Evolutionary conservation across 2,797 vertebrate genomes (phyloP).

Genomic region (Columba guinea): DNA sequence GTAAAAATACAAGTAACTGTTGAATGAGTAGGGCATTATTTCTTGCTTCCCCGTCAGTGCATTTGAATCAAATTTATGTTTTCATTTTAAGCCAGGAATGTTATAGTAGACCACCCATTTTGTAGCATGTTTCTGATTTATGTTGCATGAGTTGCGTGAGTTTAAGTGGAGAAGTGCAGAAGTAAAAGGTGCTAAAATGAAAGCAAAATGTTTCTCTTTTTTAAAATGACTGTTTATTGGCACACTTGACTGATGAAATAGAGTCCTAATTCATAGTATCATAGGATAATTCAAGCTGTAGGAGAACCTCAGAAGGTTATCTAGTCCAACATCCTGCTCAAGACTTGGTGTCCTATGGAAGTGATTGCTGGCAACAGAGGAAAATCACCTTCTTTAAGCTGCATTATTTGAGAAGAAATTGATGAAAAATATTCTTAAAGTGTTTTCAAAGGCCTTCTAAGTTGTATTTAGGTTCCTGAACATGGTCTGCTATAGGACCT

Average conservation of each 20-base stretch:
- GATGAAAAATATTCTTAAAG: background rate
- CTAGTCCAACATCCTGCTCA: background rate
- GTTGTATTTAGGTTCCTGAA: background rate
- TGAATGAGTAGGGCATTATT: background rate
- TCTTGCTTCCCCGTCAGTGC: background rate
- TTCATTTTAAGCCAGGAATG: background rate
- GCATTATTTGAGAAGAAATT: background rate
- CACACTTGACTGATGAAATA: background rate
- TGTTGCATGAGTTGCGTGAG: background rate
- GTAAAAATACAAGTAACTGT: fast-evolving
- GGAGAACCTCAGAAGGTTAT: background rate
- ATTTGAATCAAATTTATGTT: background rate
- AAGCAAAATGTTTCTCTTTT: background rate
- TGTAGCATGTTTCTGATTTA: background rate
- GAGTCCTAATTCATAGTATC: background rate
- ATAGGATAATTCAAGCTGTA: background rate
- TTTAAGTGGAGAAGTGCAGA: background rate
- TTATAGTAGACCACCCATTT: background rate
- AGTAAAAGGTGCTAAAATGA: background rate
- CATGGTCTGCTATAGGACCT: background rate
- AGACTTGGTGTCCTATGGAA: background rate
- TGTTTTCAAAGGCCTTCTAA: background rate
- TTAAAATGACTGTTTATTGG: background rate
- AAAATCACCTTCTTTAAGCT: background rate
- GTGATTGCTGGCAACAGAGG: background rate